phyloP scores from a whole-genome alignment of 2,797 vertebrate species.

The Aeoliscus strigatus region DNA sequence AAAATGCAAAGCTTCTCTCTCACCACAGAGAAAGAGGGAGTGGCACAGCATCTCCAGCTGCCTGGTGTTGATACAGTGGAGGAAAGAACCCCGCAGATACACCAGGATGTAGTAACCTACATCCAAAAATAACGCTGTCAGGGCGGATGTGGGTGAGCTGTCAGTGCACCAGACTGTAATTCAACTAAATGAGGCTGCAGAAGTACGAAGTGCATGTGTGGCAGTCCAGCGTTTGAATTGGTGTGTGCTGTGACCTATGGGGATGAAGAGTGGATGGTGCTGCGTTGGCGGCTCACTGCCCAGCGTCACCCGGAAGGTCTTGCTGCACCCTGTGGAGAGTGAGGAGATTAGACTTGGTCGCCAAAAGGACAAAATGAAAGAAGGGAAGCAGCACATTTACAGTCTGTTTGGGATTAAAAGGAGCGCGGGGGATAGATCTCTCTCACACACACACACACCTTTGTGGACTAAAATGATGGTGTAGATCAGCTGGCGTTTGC shows the following conservation, averaged over 20 bases:
- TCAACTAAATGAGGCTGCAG: conserved; percentile 3
- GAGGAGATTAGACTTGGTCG: conserved; percentile 1
- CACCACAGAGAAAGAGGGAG: conserved; percentile 90
- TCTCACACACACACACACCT: conserved; percentile 66
- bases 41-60: conserved; percentile 89
- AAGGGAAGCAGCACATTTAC: no score
- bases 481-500: conserved; percentile 76
- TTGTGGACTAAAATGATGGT: conserved; percentile 85
- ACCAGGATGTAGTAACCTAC: conserved; percentile 86
- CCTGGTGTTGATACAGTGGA: conserved; percentile 89
- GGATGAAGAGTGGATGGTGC: conserved; percentile 82
- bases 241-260: conserved; percentile 74
- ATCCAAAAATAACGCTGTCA: conserved; percentile 30
- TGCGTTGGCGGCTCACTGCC: conserved; percentile 43
- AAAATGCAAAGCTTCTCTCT: conserved; percentile 3
- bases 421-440: no score
- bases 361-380: background rate
- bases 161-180: conserved; percentile 3
- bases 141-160: conserved; percentile 6
- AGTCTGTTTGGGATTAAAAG: no score
- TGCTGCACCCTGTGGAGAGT: conserved; percentile 80
- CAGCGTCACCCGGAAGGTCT: conserved; percentile 81
- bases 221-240: conserved; percentile 1
- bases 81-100: conserved; percentile 83
- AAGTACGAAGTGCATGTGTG: no score